Evolutionary conservation across 2,797 vertebrate species (phyloP).

Genomic region (Tinamus major): DNA sequence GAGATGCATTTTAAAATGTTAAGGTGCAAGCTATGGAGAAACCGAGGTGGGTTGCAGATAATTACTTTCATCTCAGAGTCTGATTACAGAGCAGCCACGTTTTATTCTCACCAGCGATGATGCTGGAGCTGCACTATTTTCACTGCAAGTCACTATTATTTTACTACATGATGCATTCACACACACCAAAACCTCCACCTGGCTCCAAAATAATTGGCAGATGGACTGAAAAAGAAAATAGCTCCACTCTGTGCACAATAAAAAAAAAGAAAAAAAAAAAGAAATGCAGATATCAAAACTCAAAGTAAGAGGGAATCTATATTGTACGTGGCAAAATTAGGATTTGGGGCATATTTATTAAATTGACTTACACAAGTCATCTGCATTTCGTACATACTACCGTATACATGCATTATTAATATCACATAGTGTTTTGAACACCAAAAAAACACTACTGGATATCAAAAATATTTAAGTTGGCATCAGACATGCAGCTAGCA

Average conservation of each 20-base stretch:
- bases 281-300: background rate
- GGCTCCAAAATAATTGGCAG: background rate
- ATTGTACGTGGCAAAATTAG: background rate
- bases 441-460: background rate
- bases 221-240: background rate
- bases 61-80: background rate
- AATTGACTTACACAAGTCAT: background rate
- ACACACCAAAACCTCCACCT: background rate
- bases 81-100: background rate
- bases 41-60: background rate
- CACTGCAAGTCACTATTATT: background rate
- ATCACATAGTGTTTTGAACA: background rate
- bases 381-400: background rate
- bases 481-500: background rate
- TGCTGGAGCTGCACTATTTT: background rate
- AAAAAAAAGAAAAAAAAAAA: background rate
- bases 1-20: background rate
- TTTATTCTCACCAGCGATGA: background rate
- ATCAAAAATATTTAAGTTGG: background rate
- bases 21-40: background rate
- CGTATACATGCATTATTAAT: background rate
- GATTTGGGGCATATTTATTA: background rate
- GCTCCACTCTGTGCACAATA: background rate
- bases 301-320: background rate
- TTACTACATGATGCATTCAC: background rate